A percentile compares a stretch with the other conserved stretches of the same genome.
These are phyloP conservation scores for Aricia artaxerxes DNA, from an alignment of 2,888 invertebrate genomes.

Conservation along the genomic window DNA sequence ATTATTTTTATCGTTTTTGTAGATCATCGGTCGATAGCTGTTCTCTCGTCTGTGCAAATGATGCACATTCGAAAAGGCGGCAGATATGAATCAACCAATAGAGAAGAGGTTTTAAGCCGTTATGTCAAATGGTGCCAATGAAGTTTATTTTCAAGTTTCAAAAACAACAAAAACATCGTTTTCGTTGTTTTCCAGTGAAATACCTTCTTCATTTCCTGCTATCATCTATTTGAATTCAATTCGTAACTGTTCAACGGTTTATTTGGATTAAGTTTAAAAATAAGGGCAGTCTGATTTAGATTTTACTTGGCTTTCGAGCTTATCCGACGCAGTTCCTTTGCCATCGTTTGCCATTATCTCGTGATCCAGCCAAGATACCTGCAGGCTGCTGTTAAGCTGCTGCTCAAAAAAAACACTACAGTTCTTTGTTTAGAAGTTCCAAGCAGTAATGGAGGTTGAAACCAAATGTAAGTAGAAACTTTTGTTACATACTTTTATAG, in stretches of 20 bases:
- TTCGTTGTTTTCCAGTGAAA: conserved; percentile 37
- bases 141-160: conserved; percentile 39
- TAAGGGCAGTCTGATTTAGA: conserved; percentile 49
- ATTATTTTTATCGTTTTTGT: conserved; percentile 28
- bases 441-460: conserved; percentile 66
- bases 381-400: not conserved
- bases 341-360: not conserved
- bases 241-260: conserved; percentile 64
- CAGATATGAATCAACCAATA: conserved; percentile 67
- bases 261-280: conserved; percentile 38
- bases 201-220: conserved; percentile 55
- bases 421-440: conserved; percentile 43
- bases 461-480: conserved; percentile 62
- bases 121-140: conserved; percentile 55
- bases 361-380: not conserved
- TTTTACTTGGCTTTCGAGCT: conserved; percentile 49
- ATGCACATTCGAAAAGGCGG: conserved; percentile 52
- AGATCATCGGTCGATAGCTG: conserved; percentile 46
- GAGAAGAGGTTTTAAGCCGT: conserved; percentile 46
- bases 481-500: not conserved
- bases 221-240: conserved; percentile 55
- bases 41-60: not conserved
- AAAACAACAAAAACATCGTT: conserved; percentile 40
- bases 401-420: not conserved
- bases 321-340: conserved; percentile 49